Evolutionary conservation across 2,113 vertebrate species (phyloP).

Genomic region (Bettongia penicillata): DNA sequence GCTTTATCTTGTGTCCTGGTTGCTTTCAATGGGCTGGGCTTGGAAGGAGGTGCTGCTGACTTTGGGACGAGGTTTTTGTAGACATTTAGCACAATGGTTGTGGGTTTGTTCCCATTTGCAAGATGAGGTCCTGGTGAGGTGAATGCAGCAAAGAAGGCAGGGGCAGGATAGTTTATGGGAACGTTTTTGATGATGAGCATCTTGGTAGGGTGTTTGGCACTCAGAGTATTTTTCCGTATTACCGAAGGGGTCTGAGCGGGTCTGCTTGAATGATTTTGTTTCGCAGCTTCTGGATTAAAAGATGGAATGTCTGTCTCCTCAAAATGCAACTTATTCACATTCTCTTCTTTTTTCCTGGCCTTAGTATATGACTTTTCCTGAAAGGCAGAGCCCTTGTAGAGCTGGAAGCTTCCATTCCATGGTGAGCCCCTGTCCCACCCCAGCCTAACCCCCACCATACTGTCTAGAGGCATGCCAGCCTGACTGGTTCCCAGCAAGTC

Average conservation of each 20-base stretch:
- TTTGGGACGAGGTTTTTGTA: slow-evolving; percentile 92
- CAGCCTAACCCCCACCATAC: slow-evolving; percentile 62
- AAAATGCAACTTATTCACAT: slow-evolving; percentile 95
- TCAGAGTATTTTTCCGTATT: slow-evolving; percentile 99
- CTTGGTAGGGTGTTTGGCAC: slow-evolving; percentile 98
- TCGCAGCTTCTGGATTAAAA: slow-evolving; percentile 98
- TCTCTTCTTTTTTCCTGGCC: slow-evolving; percentile 91
- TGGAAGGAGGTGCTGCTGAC: slow-evolving; percentile 95
- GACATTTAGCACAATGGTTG: slow-evolving; percentile 93
- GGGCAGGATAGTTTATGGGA: slow-evolving; percentile 97
- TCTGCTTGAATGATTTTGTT: slow-evolving; percentile 92
- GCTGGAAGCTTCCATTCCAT: slow-evolving; percentile 97
- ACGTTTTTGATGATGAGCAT: slow-evolving; percentile 99
- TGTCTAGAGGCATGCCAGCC: slow-evolving; percentile 92
- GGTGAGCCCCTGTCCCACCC: slow-evolving; percentile 90
- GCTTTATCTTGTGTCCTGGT: slow-evolving; percentile 94
- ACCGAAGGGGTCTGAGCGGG: slow-evolving; percentile 95
- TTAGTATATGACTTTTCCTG: slow-evolving; percentile 95
- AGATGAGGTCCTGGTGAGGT: slow-evolving; percentile 92
- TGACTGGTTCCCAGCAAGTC: slow-evolving; percentile 90
- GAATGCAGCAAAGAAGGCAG: slow-evolving; percentile 96
- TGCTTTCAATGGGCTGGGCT: slow-evolving; percentile 96
- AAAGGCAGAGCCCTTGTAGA: slow-evolving; percentile 93
- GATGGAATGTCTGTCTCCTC: slow-evolving; percentile 99
- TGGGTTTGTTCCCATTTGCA: slow-evolving; percentile 94